Evolutionary conservation across 1,140 invertebrate species (phyloP), one percentile per base, ranked within the genome.

Genomic region (Bombus waltoni): DNA sequence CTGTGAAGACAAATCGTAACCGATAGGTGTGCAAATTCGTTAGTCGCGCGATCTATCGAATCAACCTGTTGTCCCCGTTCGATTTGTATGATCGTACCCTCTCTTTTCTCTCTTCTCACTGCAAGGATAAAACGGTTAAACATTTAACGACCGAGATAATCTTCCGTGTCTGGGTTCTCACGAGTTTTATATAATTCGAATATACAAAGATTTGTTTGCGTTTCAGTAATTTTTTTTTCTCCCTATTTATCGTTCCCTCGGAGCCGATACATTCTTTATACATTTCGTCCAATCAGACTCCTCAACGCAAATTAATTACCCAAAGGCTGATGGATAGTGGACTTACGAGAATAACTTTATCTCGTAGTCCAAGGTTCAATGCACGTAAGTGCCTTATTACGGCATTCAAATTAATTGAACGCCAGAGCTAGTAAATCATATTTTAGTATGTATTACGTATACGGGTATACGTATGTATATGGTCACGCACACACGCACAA

Each of bases 391-490:
- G 32, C 59, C 42, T 81, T 28, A 65, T 53, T 53, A 40, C 59
- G 35, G 47, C 68, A 85, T 38, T 85, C n/a, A 80, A 85, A 80
- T 85, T 32, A 85, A 80, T 73, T 32, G 32, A 32, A n/a, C 53
- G 66, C 42, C 53, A 53, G 32, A 28, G 32, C 42, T 80, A 73
- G 44, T 71, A 79, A 86, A 86, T 83, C 65, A 68, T 40, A 28
- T 40, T 80, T 71, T 5, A 78, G 22, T 40, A 57, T 82, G 28
- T 40, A 57, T 82, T 84, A 76, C 81, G 65, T 73, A 44, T 22
- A 25, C 28, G 25, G 25, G 10, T 4, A 9, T 28, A 28, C 42
- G 8, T 62, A 11, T 42, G 28, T 53, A 28, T 25, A 9, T 18
- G 42, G 11, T 68, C 15, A 25, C 10, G 28, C 38, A 32, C 15